Evolutionary conservation across 2,113 vertebrate species (phyloP).

Genomic region (Reinhardtius hippoglossoides): DNA sequence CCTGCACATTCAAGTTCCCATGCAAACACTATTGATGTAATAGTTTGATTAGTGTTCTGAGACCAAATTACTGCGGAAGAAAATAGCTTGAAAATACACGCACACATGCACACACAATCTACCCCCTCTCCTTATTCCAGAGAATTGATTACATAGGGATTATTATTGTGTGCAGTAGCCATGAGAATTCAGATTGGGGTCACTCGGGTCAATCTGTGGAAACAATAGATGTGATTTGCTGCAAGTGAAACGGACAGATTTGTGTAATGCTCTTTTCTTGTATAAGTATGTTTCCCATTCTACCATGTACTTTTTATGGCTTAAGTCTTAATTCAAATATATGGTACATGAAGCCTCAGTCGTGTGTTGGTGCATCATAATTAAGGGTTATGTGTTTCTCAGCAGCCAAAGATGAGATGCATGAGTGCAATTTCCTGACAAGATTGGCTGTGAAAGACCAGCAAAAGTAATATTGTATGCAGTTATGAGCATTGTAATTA

Average conservation of each 20-base stretch:
- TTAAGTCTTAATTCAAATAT: background rate
- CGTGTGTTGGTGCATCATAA: background rate
- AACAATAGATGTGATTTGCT: slow-evolving; percentile 32
- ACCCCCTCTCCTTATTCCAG: slow-evolving; percentile 14
- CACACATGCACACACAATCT: background rate
- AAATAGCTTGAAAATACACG: slow-evolving; percentile 2
- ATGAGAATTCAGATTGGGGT: slow-evolving; percentile 50
- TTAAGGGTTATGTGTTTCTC: background rate
- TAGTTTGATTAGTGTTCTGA: slow-evolving; percentile 1
- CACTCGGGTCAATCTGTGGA: slow-evolving; percentile 30
- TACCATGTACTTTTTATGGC: background rate
- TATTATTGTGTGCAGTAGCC: slow-evolving; percentile 53
- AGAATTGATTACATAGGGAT: slow-evolving; percentile 56
- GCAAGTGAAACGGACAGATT: background rate
- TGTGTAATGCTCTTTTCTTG: background rate
- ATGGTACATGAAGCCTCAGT: background rate
- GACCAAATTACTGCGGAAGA: slow-evolving; percentile 16
- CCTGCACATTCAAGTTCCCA: background rate
- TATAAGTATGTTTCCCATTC: background rate
- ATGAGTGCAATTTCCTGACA: background rate
- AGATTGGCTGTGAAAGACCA: slow-evolving; percentile 3
- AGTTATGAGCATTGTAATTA: background rate
- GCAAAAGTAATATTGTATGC: no score
- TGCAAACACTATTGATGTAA: slow-evolving; percentile 6
- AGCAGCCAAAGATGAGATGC: background rate